Evolutionary conservation across 2,797 vertebrate species (phyloP).

Genomic region (Pelobates cultripes): DNA sequence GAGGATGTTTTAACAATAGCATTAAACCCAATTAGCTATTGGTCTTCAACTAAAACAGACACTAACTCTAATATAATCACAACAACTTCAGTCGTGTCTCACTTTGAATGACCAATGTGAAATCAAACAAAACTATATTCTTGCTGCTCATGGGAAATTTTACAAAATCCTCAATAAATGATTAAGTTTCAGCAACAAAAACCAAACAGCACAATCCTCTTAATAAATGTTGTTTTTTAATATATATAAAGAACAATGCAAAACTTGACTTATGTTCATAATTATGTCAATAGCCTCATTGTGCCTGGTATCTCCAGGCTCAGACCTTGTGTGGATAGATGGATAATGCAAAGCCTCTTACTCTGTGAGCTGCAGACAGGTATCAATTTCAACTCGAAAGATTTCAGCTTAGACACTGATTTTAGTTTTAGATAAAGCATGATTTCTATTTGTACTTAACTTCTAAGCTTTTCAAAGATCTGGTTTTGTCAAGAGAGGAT

Average conservation of each 20-base stretch:
- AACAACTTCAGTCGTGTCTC: no score
- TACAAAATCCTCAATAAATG: no score
- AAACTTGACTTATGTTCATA: slow-evolving; percentile 7
- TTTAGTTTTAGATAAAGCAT: slow-evolving; percentile 50
- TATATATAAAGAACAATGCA: slow-evolving; percentile 5
- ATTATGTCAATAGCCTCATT: slow-evolving; percentile 27
- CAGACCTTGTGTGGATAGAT: slow-evolving; percentile 5
- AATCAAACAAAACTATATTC: no score
- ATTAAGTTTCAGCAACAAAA: no score
- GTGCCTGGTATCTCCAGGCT: slow-evolving; percentile 19
- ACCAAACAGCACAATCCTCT: no score
- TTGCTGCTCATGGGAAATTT: no score
- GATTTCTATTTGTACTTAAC: slow-evolving; percentile 51
- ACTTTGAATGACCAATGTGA: no score
- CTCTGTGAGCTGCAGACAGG: slow-evolving; percentile 18
- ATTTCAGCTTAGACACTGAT: slow-evolving; percentile 48
- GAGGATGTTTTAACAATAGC: no score
- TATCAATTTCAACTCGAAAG: slow-evolving; percentile 41
- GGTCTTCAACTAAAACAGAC: no score
- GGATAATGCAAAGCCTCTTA: slow-evolving; percentile 49
- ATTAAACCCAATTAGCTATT: no score
- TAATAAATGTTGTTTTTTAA: no score
- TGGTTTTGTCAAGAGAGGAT: slow-evolving; percentile 48
- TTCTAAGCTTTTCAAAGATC: slow-evolving; percentile 45
- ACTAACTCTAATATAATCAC: no score